Conservation (phyloP, 2,113 vertebrate genomes). For the Hydrolagus affinis region DNA sequence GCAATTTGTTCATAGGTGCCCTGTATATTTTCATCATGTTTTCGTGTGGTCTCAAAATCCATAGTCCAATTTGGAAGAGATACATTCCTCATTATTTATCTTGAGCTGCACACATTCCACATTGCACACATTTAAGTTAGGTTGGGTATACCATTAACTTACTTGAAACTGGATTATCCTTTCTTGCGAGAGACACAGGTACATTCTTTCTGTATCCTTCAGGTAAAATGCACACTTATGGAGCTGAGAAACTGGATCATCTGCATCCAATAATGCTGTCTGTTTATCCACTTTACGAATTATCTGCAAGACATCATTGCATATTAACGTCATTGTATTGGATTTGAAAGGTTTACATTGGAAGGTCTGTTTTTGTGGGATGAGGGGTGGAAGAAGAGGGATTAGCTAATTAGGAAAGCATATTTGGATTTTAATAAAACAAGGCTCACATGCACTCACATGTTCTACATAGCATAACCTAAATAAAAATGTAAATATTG, state of each 20-base stretch:
- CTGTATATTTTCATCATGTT: background rate
- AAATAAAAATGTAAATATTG: too few species aligned
- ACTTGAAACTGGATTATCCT: conserved; percentile 99
- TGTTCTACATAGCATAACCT: too few species aligned
- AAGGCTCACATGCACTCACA: too few species aligned
- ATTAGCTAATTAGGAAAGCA: too few species aligned
- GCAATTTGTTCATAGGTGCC: background rate
- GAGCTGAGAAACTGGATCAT: conserved; percentile 95
- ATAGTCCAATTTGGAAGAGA: background rate
- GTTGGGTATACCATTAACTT: conserved; percentile 41
- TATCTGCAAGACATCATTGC: conserved; percentile 58
- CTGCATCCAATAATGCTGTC: conserved; percentile 90
- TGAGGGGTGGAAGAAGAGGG: background rate
- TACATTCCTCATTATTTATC: too few species aligned
- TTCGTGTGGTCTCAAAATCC: background rate
- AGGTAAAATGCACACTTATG: conserved; percentile 99
- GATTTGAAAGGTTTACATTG: background rate
- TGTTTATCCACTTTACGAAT: conserved; percentile 99
- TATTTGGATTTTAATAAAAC: too few species aligned
- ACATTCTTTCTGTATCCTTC: conserved; percentile 99
- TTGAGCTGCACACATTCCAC: background rate
- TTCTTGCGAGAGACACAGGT: conserved; percentile 99
- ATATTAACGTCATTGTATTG: background rate
- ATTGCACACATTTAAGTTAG: background rate
- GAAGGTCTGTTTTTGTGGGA: background rate